Evolutionary conservation across 2,797 vertebrate genomes (phyloP).

Genomic region (Myioborus melanocephalus): DNA sequence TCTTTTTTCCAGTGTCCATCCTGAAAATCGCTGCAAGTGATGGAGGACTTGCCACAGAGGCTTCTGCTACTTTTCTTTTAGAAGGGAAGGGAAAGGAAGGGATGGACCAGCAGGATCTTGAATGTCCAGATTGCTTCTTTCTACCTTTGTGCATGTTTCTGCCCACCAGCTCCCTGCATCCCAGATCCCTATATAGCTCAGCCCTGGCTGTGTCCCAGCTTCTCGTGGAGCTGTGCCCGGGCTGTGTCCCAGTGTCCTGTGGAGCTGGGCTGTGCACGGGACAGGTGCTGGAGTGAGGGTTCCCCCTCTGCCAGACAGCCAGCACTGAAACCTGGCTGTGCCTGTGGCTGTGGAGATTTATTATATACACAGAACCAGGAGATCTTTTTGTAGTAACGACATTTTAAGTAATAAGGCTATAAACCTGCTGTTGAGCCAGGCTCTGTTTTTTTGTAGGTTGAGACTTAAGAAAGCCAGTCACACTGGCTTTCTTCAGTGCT

Average conservation of each 20-base stretch:
- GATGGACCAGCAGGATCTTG: neutral
- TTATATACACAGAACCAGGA: neutral
- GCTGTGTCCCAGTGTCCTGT: neutral
- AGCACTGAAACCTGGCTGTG: accelerated
- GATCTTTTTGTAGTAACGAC: neutral
- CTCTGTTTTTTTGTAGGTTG: neutral
- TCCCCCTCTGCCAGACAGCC: neutral
- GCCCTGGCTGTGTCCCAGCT: neutral
- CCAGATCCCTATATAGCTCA: neutral
- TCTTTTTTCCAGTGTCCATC: neutral
- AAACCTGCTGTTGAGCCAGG: neutral
- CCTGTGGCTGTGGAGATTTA: neutral
- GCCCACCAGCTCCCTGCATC: neutral
- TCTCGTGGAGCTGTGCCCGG: neutral
- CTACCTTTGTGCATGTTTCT: neutral
- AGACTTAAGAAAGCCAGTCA: neutral
- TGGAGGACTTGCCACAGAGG: neutral
- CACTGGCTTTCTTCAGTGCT: neutral
- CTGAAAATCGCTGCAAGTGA: neutral
- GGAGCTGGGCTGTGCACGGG: neutral
- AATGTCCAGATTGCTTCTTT: neutral
- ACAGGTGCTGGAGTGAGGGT: accelerated
- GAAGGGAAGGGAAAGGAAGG: neutral
- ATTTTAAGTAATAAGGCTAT: neutral
- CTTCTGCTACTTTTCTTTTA: neutral